Percentiles rank a stretch among this genome's conserved stretches.
These are phyloP conservation scores for Poeciliopsis turrubarensis DNA, from an alignment of 2,113 vertebrate genomes.

Conservation along the genomic window DNA sequence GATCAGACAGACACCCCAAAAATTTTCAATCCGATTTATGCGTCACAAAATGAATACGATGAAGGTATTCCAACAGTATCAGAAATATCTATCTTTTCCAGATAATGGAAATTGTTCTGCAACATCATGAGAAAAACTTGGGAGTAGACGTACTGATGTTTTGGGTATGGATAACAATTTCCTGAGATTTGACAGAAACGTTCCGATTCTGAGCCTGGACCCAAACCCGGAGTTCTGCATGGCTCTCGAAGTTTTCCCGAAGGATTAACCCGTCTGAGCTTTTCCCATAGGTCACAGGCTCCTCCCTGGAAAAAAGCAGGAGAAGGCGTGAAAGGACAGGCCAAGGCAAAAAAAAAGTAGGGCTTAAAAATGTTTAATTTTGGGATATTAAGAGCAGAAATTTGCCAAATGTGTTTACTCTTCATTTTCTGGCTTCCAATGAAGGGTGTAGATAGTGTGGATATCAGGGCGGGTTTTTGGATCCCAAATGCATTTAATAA, in stretches of 20 bases:
- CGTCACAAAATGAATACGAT: neutral
- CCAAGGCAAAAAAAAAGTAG: neutral
- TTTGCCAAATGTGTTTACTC: conserved; percentile 38
- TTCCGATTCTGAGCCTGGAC: conserved; percentile 46
- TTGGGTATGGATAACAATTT: conserved; percentile 31
- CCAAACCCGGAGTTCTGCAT: conserved; percentile 62
- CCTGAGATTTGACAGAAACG: conserved; percentile 38
- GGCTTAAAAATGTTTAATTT: neutral
- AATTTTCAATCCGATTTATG: too few relatives aligned
- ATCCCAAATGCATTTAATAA: conserved; percentile 70
- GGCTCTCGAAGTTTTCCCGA: conserved; percentile 1
- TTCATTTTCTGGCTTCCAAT: conserved; percentile 49
- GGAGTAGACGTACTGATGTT: conserved; percentile 62
- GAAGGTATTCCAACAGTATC: neutral
- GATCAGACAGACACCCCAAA: neutral
- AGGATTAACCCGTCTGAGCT: conserved; percentile 12
- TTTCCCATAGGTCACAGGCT: neutral
- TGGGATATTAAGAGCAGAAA: neutral
- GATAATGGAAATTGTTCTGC: neutral
- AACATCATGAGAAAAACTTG: neutral
- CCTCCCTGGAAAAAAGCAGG: conserved; percentile 16
- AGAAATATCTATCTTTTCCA: neutral
- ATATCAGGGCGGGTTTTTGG: conserved; percentile 1
- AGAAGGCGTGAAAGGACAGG: neutral
- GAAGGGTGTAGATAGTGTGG: conserved; percentile 58